Evolutionary conservation across 1,140 invertebrate genomes (phyloP), one percentile per base, ranked within the genome.

Genomic region (Drosophila mojavensis): DNA sequence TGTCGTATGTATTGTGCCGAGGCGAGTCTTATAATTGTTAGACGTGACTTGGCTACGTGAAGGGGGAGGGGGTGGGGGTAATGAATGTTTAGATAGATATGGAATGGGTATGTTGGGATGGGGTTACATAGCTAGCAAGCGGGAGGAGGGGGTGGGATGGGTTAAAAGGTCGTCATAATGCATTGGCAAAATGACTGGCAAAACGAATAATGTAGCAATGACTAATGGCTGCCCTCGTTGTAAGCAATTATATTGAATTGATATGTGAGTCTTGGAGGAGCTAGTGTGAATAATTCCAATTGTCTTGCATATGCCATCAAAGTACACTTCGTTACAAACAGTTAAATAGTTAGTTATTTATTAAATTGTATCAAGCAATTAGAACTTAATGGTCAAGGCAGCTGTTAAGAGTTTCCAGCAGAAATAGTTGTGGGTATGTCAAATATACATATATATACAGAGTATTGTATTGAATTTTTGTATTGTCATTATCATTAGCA

Each of bases 1-100:
- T 50, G 47, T 17, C 48, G 26, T 61, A 30, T 61, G 17, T 33
- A 30, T 63, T 36, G 60, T 72, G 53, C 55, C 62, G 50, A 62
- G 59, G 73, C 70, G 61, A 85, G 62, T 81, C 76, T 81, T 85
- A 77, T 83, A 83, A 83, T 83, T 79, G 81, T 75, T 75, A 79
- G 43, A 74, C 72, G 45, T 64, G 30, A 33, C 53, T 55, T 55
- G 53, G 30, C 15, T 5, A 17, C 39, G 53, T 11, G 50, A 17
- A 3, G 2, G 30, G 51, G 15, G 33, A 11, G 20, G 20, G 20
- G 20, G 20, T 2, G 20, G 20, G 20, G 20, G 20, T 0, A 3
- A 24, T 24, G n/a, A 26, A 26, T 20, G 48, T 7, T 17, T 15
- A 17, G 48, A 13, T 10, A 11, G 10, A 26, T 26, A 10, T 11